A percentile compares a stretch with the other conserved stretches of the same genome.
These are phyloP conservation scores for Stenichneumon culpator DNA, from an alignment of 2,888 invertebrate genomes.

Conservation along the genomic window DNA sequence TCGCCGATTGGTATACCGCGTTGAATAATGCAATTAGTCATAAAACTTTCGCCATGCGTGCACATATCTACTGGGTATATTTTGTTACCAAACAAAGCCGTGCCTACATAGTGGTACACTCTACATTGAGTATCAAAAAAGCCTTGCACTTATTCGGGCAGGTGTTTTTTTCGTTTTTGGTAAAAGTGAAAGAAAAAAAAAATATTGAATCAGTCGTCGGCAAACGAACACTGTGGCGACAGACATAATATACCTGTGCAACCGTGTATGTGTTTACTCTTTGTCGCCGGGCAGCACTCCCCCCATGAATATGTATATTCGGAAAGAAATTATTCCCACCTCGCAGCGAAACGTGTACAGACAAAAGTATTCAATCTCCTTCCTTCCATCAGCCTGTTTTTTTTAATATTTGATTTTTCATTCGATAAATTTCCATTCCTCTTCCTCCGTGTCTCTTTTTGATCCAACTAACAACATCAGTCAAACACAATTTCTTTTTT, in stretches of 20 bases:
- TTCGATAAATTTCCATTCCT: slow-evolving; percentile 23
- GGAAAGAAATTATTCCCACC: slow-evolving; percentile 74
- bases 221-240: slow-evolving; percentile 53
- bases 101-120: slow-evolving; percentile 9
- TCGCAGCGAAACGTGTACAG: slow-evolving; percentile 49
- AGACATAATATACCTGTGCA: slow-evolving; percentile 10
- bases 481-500: neutral
- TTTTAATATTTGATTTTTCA: neutral
- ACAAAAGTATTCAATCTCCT: slow-evolving; percentile 33
- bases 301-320: slow-evolving; percentile 79
- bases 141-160: neutral
- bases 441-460: slow-evolving; percentile 5
- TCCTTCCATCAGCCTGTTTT: neutral
- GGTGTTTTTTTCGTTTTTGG: slow-evolving; percentile 34
- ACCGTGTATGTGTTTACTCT: slow-evolving; percentile 5
- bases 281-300: slow-evolving; percentile 25
- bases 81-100: slow-evolving; percentile 18
- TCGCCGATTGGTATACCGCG: slow-evolving; percentile 46
- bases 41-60: slow-evolving; percentile 53
- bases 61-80: slow-evolving; percentile 14
- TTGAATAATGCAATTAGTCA: slow-evolving; percentile 61
- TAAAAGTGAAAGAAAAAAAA: slow-evolving; percentile 14
- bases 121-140: slow-evolving; percentile 37
- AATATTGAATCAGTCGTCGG: slow-evolving; percentile 44
- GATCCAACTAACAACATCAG: neutral